Evolutionary conservation across 2,888 invertebrate genomes (phyloP).

Genomic region (Podabrus alpinus): DNA sequence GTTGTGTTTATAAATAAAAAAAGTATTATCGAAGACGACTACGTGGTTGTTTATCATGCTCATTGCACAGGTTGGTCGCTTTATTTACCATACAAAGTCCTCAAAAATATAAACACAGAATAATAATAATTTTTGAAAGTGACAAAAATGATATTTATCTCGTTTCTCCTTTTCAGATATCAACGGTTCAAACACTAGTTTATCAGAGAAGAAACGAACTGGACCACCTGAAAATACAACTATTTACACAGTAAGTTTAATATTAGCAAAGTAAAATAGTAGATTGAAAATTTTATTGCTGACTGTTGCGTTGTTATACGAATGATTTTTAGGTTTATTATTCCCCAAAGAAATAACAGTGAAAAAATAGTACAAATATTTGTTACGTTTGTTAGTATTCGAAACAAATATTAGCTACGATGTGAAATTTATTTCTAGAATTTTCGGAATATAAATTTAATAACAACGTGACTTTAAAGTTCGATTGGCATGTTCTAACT

Average conservation of each 20-base stretch:
- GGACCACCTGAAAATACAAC: slow-evolving; percentile 76
- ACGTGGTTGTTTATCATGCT: slow-evolving; percentile 39
- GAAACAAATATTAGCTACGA: background rate
- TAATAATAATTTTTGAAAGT: background rate
- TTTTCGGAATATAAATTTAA: background rate
- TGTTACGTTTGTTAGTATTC: background rate
- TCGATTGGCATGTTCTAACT: background rate
- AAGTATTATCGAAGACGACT: slow-evolving; percentile 27
- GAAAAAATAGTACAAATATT: background rate
- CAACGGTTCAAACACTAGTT: slow-evolving; percentile 54
- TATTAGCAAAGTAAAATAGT: background rate
- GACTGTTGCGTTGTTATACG: too few relatives aligned
- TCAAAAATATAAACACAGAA: background rate
- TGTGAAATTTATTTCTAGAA: background rate
- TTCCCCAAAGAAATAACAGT: background rate
- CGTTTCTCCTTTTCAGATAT: slow-evolving; percentile 58
- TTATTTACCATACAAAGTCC: background rate
- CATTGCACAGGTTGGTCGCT: slow-evolving; percentile 35
- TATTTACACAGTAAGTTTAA: slow-evolving; percentile 71
- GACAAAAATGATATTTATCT: too few relatives aligned
- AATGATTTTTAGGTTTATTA: background rate
- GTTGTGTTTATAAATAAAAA: slow-evolving; percentile 21
- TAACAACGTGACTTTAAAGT: background rate
- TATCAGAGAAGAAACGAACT: slow-evolving; percentile 64
- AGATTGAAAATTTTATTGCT: too few relatives aligned